Conservation (phyloP, 2,113 vertebrate genomes). For the Nestor notabilis region DNA sequence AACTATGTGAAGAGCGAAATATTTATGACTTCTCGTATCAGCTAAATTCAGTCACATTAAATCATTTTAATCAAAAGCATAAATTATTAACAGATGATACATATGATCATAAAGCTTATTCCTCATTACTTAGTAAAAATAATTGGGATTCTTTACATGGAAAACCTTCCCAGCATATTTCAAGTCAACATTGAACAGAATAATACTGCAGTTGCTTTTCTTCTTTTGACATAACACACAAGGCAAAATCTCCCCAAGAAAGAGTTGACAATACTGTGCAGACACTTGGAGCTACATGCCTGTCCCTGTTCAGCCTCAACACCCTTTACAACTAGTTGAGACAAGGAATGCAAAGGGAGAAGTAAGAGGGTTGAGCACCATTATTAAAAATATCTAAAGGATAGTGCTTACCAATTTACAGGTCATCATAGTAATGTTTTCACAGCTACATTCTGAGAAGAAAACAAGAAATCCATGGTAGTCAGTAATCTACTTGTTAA, state of each 20-base stretch:
- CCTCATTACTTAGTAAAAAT: neutral
- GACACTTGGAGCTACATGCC: neutral
- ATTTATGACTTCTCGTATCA: neutral
- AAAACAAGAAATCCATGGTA: neutral
- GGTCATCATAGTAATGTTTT: slow-evolving; percentile 75
- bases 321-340: neutral
- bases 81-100: neutral
- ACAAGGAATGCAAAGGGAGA: neutral
- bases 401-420: slow-evolving; percentile 88
- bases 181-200: neutral
- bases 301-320: neutral
- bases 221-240: neutral
- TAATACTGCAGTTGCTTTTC: neutral
- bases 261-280: neutral
- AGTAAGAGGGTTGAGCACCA: neutral
- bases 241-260: neutral
- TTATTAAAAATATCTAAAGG: neutral
- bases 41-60: neutral
- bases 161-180: neutral
- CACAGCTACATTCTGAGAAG: slow-evolving; percentile 90
- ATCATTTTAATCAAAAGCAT: neutral
- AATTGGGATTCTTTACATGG: neutral
- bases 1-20: neutral
- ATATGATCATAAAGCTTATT: neutral
- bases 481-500: neutral